Evolutionary conservation across 2,797 vertebrate species (phyloP), one percentile per base, ranked within the genome.

Genomic region (Rostrhamus sociabilis): DNA sequence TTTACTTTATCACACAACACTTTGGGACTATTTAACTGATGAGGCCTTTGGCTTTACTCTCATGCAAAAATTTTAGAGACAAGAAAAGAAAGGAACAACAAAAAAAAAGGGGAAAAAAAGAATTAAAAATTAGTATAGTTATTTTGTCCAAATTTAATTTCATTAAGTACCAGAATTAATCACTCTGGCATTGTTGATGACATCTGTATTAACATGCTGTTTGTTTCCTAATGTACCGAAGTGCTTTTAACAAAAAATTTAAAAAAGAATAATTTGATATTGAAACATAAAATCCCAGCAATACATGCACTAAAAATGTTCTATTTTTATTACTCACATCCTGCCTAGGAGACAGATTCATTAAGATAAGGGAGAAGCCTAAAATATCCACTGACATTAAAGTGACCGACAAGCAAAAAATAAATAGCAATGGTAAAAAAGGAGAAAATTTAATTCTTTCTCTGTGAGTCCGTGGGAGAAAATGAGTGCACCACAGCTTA

Each of bases 161-260:
- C 31, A 92, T 80, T 95, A 81, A n/a, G 12, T 89, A 86, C 48
- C 66, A 92, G 36, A 93, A 95, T 91, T 96, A 96, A 91, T 97
- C 45, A 72, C 56, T 84, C 47, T 82, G 25, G 14, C 34, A 73
- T 74, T 94, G 59, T 80, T 91, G 74, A 94, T 74, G 62, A 47
- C 58, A 87, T 83, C 40, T 96, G 56, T 86, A 73, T 94, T 96
- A 94, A 84, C 50, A 59, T 36, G 67, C 53, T 89, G 27, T 36
- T 96, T 31, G 10, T 92, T 96, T 97, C 40, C 77, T 96, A 94
- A 96, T 34, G 27, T 27, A 21, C 13, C 81, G 48, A 93, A 75
- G 5, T 59, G 8, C 1, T 68, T 52, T 43, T 16, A 47, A 64
- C 3, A 50, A 38, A 42, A 31, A 45, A 43, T 43, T 22, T 6